Conservation (phyloP, 2,797 vertebrate species). For the Halcyon chelicuti region DNA sequence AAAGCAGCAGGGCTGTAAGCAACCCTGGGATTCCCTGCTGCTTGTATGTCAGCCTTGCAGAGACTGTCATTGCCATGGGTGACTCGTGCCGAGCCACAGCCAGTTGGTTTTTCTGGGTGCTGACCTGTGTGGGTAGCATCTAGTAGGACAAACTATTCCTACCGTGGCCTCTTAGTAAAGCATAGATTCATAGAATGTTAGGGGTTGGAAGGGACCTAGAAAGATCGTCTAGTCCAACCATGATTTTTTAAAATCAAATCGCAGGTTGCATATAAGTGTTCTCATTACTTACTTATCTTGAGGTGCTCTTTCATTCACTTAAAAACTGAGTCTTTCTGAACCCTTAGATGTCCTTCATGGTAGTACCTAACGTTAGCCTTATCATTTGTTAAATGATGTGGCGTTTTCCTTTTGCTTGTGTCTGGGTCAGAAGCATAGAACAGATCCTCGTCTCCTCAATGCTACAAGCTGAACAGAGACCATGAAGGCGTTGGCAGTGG, state of each 20-base stretch:
- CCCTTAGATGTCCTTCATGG: background rate
- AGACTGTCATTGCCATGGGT: background rate
- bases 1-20: background rate
- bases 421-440: background rate
- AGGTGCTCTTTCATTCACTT: background rate
- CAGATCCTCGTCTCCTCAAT: background rate
- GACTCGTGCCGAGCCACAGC: fast-evolving
- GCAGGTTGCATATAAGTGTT: background rate
- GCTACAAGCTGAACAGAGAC: background rate
- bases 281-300: background rate
- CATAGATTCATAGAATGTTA: too few relatives aligned
- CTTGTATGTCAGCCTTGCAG: background rate
- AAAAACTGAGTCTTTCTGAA: background rate
- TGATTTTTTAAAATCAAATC: background rate
- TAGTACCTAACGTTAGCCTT: background rate
- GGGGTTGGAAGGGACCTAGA: too few relatives aligned
- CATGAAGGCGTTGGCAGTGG: background rate
- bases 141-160: background rate
- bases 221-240: too few relatives aligned
- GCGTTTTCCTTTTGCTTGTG: background rate
- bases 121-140: background rate
- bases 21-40: background rate
- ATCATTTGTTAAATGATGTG: background rate
- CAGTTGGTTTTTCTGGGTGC: fast-evolving
- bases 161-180: background rate